Base-by-base conservation (phyloP, 2,113 vertebrate genomes). In the Sisor rabdophorus region DNA sequence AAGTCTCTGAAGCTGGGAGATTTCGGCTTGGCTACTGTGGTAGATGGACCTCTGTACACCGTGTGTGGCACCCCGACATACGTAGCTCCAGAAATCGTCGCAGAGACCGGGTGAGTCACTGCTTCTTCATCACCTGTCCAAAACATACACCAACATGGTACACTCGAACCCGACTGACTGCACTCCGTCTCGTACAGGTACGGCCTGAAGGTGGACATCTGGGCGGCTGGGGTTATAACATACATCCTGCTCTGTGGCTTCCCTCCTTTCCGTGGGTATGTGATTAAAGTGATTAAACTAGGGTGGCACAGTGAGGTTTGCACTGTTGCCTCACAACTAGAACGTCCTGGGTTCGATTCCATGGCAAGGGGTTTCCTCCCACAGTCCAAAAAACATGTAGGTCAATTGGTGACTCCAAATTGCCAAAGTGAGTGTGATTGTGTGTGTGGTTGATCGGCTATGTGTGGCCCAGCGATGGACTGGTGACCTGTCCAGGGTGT, bases 1-100 rank as follows among this genome's bases (percentile, higher is more conserved):
- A 98, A 94, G 75, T 98, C 97, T 2, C 90, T 99, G 78, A 98
- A 99, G 82, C 71, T 99, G 13, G 97, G 97, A 1, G 97, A 99
- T 87, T 99, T 99, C 81, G 97, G 97, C 40, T 86, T 99, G 88
- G 97, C 97, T 52, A 98, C 96, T 0, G 88, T 98, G 40, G 96
- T 96, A 16, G 95, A 98, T 9, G 97, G 96, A 40, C 95, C 94
- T 55, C 90, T 99, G 20, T 96, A 94, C 65, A 95, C 93, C 2
- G 94, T 99, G 64, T 99, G 97, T 85, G 97, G 97, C 40, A 99
- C 97, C 1, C 97, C 96, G 4, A 98, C 97, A 26, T 99, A 99
- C 24, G 97, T 99, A 83, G 96, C 97, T 81, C 97, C 97, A 65
- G 97, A 99, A 87, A 98, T 98, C 84, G 92, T 99, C 0, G 93